Percentiles rank a stretch among this genome's conserved stretches.
Evolutionary conservation across 2,888 invertebrate species (phyloP).

Genomic region (Napeogenes inachia): DNA sequence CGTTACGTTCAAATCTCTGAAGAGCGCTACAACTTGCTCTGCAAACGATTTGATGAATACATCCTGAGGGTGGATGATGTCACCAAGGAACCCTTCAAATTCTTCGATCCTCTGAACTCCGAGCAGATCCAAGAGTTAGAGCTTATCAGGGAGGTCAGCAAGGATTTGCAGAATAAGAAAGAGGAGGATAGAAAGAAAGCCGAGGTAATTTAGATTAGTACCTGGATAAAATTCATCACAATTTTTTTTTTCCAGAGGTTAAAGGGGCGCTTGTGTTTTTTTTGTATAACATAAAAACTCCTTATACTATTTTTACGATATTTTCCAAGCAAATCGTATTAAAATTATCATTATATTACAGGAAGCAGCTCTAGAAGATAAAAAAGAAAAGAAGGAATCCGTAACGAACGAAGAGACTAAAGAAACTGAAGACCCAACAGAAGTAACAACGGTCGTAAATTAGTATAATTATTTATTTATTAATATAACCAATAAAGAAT

Average conservation of each 20-base stretch:
- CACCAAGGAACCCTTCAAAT: constrained; percentile 34
- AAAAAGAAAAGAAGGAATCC: constrained; percentile 29
- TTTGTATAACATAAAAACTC: no score
- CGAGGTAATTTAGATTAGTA: constrained; percentile 34
- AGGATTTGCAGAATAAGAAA: constrained; percentile 51
- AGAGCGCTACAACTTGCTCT: constrained; percentile 35
- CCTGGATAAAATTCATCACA: no score
- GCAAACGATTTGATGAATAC: constrained; percentile 37
- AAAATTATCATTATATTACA: constrained; percentile 19
- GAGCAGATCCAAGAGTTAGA: constrained; percentile 41
- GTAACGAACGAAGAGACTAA: constrained; percentile 1
- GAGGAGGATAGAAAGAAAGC: constrained; percentile 52
- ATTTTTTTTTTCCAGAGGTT: no score
- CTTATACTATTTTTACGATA: background rate
- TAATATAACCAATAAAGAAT: background rate
- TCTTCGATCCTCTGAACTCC: constrained; percentile 43
- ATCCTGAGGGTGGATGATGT: constrained; percentile 28
- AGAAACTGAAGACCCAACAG: no score
- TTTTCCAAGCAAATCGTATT: background rate
- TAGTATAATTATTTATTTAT: background rate
- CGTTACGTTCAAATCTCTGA: constrained; percentile 29
- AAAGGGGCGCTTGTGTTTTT: no score
- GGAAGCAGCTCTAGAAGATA: constrained; percentile 29
- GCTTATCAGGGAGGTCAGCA: constrained; percentile 54
- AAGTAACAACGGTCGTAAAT: background rate